A percentile compares a stretch with the other conserved stretches of the same genome.
Evolutionary conservation across 2,888 invertebrate genomes (phyloP).

Genomic region (Mythimna ferrago): DNA sequence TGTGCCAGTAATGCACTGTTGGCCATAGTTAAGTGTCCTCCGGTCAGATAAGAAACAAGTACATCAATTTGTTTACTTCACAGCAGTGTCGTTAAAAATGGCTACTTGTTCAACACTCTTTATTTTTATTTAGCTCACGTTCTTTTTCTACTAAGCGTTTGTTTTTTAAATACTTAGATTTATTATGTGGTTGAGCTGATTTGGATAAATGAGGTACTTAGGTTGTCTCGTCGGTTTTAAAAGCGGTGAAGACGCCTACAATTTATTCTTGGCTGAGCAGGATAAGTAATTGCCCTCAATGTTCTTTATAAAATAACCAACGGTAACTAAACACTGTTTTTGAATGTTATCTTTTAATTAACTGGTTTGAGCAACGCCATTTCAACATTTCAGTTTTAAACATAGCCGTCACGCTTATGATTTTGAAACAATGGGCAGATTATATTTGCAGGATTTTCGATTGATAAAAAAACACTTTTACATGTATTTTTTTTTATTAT

Average conservation of each 20-base stretch:
- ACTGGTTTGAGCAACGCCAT: constrained; percentile 17
- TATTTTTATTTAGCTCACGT: constrained; percentile 47
- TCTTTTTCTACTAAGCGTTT: constrained; percentile 23
- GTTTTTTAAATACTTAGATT: constrained; percentile 43
- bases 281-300: constrained; percentile 35
- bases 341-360: constrained; percentile 9
- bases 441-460: neutral
- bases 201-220: constrained; percentile 54
- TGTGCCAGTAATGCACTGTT: constrained; percentile 41
- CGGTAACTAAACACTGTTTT: constrained; percentile 30
- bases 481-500: too few relatives aligned
- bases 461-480: neutral
- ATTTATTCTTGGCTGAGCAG: constrained; percentile 32
- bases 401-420: neutral
- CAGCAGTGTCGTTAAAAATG: constrained; percentile 23
- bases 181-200: constrained; percentile 48
- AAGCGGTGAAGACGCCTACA: constrained; percentile 35
- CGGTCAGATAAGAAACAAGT: constrained; percentile 9
- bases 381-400: neutral
- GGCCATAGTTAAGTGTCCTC: constrained; percentile 19
- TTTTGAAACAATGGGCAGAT: constrained; percentile 2
- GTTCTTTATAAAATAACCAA: constrained; percentile 34
- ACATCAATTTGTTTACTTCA: constrained; percentile 37
- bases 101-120: constrained; percentile 1
- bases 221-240: constrained; percentile 32